Base-by-base conservation (phyloP, 2,888 invertebrate genomes). In the Baronia brevicornis region DNA sequence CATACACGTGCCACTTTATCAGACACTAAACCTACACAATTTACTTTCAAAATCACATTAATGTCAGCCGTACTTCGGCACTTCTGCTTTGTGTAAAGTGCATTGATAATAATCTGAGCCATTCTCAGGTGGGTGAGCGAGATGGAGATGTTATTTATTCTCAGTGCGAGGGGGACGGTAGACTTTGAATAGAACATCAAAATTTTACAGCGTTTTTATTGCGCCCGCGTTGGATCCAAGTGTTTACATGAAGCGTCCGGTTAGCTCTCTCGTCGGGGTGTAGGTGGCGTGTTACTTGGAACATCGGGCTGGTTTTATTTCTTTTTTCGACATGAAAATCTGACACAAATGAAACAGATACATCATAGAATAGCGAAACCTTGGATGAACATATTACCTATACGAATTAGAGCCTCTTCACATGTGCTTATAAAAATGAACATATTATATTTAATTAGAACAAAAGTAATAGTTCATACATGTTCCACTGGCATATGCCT, bases 61-160 rank as follows among this genome's bases (percentile, higher is more conserved):
- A 79, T 64, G 82, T 84, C 82, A 77, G 70, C 24, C 55, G 34
- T 44, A 63, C 60, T 68, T 69, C 58, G 62, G 65, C 63, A 71
- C 74, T 77, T 84, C 82, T 84, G 82, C 73, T 82, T 82, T 79
- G 70, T 84, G 82, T 84, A 80, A 84, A 84, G 75, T 80, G 78
- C 82, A 80, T 82, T 79, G 82, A 82, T 84, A 80, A 78, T 82
- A 78, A 78, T 80, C 79, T 68, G 58, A 61, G 55, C 71, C 67
- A 69, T 75, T 77, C 75, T 73, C 65, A 59, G 62, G 49, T 38
- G 63, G 14, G 45, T 3, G 59, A 71, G 39, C 1, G 62, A 27
- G 68, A 72, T 6, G 43, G 41, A 13, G 14, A 44, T 60, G 54
- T 11, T 10, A 4, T n/a, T 32, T 3, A 4, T 0, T 0, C 6